Base-by-base conservation (phyloP, 2,797 vertebrate genomes). In the Naso thynnoides region DNA sequence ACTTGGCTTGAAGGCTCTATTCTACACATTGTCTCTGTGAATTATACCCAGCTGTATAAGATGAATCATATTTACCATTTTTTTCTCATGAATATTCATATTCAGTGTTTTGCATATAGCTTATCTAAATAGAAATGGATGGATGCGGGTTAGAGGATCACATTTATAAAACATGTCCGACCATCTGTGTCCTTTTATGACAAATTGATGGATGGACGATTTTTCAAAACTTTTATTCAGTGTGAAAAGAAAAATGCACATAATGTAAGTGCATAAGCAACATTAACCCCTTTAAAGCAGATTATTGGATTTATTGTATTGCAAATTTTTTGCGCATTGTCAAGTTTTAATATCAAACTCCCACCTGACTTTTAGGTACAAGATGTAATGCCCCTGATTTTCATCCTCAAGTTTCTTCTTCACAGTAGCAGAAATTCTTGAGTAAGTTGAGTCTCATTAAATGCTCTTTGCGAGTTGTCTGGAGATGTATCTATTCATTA, bases 401-500 rank as follows among this genome's bases (percentile, higher is more conserved):
- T 66, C 54, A 70, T 64, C 52, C 23, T 60, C 52, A 83, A 83
- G 84, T 92, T 86, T 85, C 76, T 68, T 73, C 70, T 41, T 79
- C 61, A 18, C 74, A 56, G 73, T 85, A 81, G 70, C 76, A 81
- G 83, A 70, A 86, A 76, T 78, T 84, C 86, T 76, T 61, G 71
- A 90, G 78, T 87, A 92, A 94, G 84, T 92, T 89, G 65, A 82
- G 79, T 88, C 91, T 95, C 91, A 94, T 94, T 93, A 94, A 90
- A 92, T 84, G 88, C 93, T 91, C 89, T 93, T 93, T 90, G 91
- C 87, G 82, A 94, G 90, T 94, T 94, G 93, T 94, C 94, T 95
- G 90, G 92, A 95, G 94, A 95, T 95, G 94, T 94, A 95, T 95
- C 94, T 95, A 94, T 95, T 95, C 94, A 95, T 95, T 95, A 94